Conservation (phyloP, 2,888 invertebrate species). For the Lomographa bimaculata region DNA sequence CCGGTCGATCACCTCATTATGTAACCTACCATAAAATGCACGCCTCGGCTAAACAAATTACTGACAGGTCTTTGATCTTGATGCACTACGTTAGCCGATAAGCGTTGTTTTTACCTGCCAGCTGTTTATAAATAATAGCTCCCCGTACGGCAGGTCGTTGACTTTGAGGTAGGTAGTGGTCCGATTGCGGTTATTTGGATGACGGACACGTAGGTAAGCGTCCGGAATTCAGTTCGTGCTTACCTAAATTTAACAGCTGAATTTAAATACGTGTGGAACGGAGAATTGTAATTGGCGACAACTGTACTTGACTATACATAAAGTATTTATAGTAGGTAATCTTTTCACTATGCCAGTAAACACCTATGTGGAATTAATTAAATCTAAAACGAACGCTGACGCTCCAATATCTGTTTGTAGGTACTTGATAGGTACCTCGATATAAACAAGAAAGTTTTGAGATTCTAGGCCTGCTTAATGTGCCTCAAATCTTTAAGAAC, state of each 20-base stretch:
- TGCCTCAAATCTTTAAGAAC: too few species aligned
- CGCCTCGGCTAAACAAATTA: conserved; percentile 54
- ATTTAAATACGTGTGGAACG: conserved; percentile 28
- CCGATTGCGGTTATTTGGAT: conserved; percentile 32
- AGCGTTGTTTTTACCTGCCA: conserved; percentile 33
- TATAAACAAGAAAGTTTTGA: too few species aligned
- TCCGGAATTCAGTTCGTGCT: conserved; percentile 25
- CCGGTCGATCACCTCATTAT: conserved; percentile 79
- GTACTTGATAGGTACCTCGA: too few species aligned
- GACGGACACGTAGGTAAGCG: conserved; percentile 25
- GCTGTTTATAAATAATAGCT: conserved; percentile 38
- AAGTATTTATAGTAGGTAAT: too few species aligned
- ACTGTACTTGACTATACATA: too few species aligned
- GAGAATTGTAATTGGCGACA: conserved; percentile 22
- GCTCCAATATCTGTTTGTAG: too few species aligned
- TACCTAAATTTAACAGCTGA: conserved; percentile 24
- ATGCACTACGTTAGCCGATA: conserved; percentile 41
- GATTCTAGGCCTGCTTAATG: too few species aligned
- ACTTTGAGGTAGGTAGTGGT: conserved; percentile 42
- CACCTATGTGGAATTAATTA: too few species aligned
- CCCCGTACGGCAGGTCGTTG: conserved; percentile 36
- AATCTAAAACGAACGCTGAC: too few species aligned
- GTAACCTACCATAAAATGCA: conserved; percentile 50
- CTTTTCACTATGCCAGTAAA: too few species aligned
- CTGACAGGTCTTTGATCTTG: conserved; percentile 58